These are phyloP conservation scores for Drosophila gunungcola DNA, from an alignment of 1,140 invertebrate genomes.

Conservation along the genomic window DNA sequence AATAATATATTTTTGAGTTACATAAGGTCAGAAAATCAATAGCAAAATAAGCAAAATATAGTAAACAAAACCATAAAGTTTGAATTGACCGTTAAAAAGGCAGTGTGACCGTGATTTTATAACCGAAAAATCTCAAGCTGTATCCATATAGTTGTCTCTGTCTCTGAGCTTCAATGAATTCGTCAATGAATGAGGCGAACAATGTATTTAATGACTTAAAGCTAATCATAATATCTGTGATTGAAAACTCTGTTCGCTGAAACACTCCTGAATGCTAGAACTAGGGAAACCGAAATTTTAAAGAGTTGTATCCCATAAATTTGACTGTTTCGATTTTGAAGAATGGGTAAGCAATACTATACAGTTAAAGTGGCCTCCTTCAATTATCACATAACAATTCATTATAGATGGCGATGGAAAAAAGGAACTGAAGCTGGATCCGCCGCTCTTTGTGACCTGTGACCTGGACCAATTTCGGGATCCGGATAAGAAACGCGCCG, in stretches of 20 bases:
- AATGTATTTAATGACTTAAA: no score
- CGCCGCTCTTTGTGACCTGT: conserved; percentile 64
- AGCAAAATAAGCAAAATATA: no score
- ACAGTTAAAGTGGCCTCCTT: no score
- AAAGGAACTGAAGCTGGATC: conserved; percentile 30
- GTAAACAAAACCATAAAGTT: no score
- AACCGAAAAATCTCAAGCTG: no score
- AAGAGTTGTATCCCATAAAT: neutral
- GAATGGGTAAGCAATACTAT: conserved; percentile 28
- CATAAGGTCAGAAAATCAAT: no score
- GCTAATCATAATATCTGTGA: neutral
- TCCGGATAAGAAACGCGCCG: conserved; percentile 15
- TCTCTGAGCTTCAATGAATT: no score
- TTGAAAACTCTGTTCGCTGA: neutral
- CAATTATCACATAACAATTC: neutral
- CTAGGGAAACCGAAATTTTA: neutral
- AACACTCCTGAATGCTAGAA: neutral
- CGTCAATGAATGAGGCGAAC: no score
- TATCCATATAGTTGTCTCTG: no score
- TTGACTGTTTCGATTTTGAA: conserved; percentile 14
- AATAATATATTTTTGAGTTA: no score
- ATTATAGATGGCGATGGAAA: neutral
- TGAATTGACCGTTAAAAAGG: no score
- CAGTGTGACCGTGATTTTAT: no score
- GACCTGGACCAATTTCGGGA: conserved; percentile 39